Evolutionary conservation across 2,113 vertebrate species (phyloP).

Genomic region (Corythornis cristatus): DNA sequence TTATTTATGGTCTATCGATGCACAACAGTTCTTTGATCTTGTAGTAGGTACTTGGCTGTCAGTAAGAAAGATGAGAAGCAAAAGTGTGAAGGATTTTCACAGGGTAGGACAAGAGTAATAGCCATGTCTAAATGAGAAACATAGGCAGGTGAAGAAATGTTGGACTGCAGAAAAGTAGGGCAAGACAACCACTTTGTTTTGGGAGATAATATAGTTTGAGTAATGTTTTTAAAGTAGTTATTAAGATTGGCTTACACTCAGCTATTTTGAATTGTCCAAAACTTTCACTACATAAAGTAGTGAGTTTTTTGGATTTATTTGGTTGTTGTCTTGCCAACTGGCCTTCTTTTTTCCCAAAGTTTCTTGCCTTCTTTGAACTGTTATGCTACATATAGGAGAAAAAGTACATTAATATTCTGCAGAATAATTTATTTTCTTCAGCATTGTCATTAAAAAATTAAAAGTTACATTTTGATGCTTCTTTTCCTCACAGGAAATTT

Average conservation of each 20-base stretch:
- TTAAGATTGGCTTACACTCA: background rate
- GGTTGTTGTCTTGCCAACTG: background rate
- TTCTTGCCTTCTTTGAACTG: background rate
- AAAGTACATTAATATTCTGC: background rate
- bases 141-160: background rate
- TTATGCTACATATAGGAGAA: background rate
- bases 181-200: background rate
- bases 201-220: background rate
- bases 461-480: background rate
- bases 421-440: background rate
- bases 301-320: accelerated
- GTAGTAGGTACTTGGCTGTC: background rate
- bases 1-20: slow-evolving; percentile 14
- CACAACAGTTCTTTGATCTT: background rate
- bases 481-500: background rate
- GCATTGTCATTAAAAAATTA: background rate
- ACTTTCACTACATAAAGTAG: background rate
- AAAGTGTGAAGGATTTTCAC: background rate
- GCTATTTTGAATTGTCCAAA: background rate
- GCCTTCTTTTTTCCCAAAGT: background rate
- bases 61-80: background rate
- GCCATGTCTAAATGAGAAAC: background rate
- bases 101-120: background rate
- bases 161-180: background rate
- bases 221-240: background rate